Evolutionary conservation across 2,888 invertebrate species (phyloP).

Genomic region (Erebia ligea): DNA sequence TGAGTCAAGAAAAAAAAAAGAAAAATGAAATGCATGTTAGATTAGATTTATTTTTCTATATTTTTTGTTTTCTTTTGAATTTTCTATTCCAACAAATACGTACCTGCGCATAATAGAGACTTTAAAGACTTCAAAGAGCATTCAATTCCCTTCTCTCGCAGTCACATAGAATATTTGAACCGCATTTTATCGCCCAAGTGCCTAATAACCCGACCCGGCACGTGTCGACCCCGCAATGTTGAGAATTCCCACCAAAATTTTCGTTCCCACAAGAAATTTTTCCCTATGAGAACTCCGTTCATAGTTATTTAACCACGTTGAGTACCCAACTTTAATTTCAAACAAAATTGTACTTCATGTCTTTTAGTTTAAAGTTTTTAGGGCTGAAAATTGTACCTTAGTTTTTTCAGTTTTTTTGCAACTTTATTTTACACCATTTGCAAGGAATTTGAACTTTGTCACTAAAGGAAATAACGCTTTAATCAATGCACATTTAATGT

Average conservation of each 20-base stretch:
- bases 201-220: constrained; percentile 31
- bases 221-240: constrained; percentile 37
- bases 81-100: no score
- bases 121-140: background rate
- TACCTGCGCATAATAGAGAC: no score
- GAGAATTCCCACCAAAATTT: constrained; percentile 51
- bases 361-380: background rate
- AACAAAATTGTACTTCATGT: constrained; percentile 22
- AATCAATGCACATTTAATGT: background rate
- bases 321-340: background rate
- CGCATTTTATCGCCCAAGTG: constrained; percentile 23
- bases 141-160: constrained; percentile 1
- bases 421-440: background rate
- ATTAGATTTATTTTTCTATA: no score
- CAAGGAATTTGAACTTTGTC: background rate
- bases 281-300: constrained; percentile 44
- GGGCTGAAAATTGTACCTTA: background rate
- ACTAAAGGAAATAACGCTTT: background rate
- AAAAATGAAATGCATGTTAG: no score
- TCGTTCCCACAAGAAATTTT: constrained; percentile 57
- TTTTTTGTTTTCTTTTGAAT: no score
- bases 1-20: no score
- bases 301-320: constrained; percentile 35
- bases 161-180: constrained; percentile 13
- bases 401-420: constrained; percentile 10